Evolutionary conservation across 2,797 vertebrate species (phyloP).

Genomic region (Smutsia temminckii): DNA sequence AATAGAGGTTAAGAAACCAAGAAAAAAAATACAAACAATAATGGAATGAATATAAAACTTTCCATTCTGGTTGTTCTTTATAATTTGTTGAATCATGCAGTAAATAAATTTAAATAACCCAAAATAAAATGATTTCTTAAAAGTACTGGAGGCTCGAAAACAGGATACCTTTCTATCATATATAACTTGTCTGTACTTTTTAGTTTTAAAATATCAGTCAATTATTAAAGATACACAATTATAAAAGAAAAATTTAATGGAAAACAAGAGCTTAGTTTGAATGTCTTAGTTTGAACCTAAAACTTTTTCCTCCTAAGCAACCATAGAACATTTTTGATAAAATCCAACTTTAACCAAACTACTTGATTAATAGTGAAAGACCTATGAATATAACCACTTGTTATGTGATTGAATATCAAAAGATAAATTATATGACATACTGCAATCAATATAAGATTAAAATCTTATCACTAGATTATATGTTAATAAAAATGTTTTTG

Average conservation of each 20-base stretch:
- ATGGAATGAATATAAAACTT: neutral
- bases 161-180: neutral
- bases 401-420: neutral
- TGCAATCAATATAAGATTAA: conserved; percentile 19
- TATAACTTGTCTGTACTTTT: neutral
- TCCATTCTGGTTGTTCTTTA: conserved; percentile 10
- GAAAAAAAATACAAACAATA: conserved; percentile 28
- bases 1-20: conserved; percentile 13
- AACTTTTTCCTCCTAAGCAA: conserved; percentile 4
- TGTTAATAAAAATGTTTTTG: conserved; percentile 12
- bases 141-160: conserved; percentile 3
- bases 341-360: conserved; percentile 1
- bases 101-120: neutral
- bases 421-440: neutral
- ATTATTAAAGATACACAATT: neutral
- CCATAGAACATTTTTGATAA: neutral
- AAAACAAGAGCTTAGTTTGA: conserved; percentile 12
- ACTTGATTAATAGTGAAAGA: neutral
- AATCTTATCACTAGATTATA: neutral
- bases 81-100: neutral
- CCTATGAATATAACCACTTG: conserved; percentile 28
- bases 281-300: neutral
- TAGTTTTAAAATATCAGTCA: conserved; percentile 43
- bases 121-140: neutral
- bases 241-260: neutral